These are phyloP conservation scores for Ypsolopha scabrella DNA, from an alignment of 2,888 invertebrate genomes.

Conservation along the genomic window DNA sequence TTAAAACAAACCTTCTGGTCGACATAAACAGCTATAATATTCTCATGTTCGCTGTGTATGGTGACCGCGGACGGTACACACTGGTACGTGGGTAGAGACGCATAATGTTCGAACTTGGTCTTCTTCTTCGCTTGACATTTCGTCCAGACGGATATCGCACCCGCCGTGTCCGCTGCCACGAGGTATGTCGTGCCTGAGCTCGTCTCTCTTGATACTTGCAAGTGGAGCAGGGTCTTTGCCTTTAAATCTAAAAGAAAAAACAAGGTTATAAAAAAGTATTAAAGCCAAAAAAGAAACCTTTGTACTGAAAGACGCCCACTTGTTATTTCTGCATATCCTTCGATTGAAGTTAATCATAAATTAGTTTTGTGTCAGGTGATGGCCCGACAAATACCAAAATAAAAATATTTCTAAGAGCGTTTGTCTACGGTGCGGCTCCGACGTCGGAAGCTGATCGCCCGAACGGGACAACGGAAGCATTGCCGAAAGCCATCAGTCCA, in stretches of 20 bases:
- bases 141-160: slow-evolving; percentile 76
- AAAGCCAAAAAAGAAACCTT: not conserved
- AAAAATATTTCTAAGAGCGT: no score
- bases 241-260: slow-evolving; percentile 58
- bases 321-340: not conserved
- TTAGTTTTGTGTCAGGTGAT: not conserved
- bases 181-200: slow-evolving; percentile 56
- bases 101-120: slow-evolving; percentile 42
- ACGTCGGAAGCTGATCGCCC: no score
- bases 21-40: slow-evolving; percentile 79
- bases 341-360: not conserved
- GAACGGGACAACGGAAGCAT: no score
- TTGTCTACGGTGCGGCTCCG: no score
- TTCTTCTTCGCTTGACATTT: slow-evolving; percentile 17
- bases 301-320: no score
- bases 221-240: slow-evolving; percentile 62
- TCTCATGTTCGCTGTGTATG: slow-evolving; percentile 70
- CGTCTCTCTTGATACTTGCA: slow-evolving; percentile 30
- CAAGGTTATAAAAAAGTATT: not conserved
- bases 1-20: slow-evolving; percentile 75
- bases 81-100: slow-evolving; percentile 77
- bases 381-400: not conserved
- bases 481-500: no score
- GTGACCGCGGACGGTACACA: slow-evolving; percentile 80
- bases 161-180: slow-evolving; percentile 74